phyloP scores from a whole-genome alignment of 2,113 vertebrate genomes.

The Crypturellus undulatus region DNA sequence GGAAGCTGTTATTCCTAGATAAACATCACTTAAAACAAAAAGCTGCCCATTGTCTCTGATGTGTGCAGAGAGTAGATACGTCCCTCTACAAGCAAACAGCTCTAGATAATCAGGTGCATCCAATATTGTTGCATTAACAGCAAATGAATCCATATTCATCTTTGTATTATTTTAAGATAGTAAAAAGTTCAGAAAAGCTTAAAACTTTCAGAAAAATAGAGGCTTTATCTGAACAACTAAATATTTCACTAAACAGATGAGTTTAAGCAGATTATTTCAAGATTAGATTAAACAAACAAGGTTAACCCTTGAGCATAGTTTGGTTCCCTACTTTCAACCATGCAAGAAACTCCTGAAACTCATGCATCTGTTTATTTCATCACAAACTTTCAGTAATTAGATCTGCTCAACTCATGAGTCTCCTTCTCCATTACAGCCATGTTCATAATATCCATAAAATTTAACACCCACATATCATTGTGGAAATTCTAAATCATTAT shows the following conservation, averaged over 20 bases:
- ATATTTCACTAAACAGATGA: background rate
- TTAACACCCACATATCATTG: accelerated
- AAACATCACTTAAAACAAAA: background rate
- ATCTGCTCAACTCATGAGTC: accelerated
- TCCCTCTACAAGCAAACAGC: background rate
- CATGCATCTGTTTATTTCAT: accelerated
- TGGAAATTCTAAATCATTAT: background rate
- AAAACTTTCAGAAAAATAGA: background rate
- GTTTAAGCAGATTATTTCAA: background rate
- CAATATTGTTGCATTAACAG: background rate
- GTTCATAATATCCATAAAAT: accelerated
- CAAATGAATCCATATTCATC: background rate
- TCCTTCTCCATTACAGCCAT: accelerated
- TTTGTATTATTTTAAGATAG: background rate
- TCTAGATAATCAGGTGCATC: background rate
- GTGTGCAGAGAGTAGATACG: no score
- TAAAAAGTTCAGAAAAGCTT: background rate
- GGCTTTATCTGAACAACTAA: background rate
- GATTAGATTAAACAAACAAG: background rate
- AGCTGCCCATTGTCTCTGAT: background rate
- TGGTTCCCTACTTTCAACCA: background rate
- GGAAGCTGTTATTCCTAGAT: background rate
- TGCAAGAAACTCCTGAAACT: background rate
- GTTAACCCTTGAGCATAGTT: background rate
- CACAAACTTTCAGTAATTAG: accelerated